Base-by-base conservation (phyloP, 2,113 vertebrate species). In the Gopherus flavomarginatus region DNA sequence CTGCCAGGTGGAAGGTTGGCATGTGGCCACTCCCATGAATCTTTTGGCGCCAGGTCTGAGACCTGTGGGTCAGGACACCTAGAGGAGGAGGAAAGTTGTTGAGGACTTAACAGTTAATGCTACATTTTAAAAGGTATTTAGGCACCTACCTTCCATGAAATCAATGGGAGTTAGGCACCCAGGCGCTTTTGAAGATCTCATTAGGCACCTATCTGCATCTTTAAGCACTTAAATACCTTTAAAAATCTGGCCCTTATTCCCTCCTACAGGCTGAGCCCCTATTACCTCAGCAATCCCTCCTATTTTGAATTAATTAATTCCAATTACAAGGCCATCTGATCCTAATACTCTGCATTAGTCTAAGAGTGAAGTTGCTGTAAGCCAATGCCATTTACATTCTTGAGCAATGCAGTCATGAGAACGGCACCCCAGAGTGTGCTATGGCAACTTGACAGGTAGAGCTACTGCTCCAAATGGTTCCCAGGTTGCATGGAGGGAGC, bases 371-470 rank as follows among this genome's bases (percentile, higher is more conserved):
- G 54, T 85, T 8, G 62, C 57, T 47, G 2, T 65, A 79, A 5
- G 38, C 52, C 88, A 50, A 13, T 16, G 3, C 29, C 65, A 5
- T 59, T 79, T 65, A 22, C 19, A 3, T 53, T 79, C 85, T 29
- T 31, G 17, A 27, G 0, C 24, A 79, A 47, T 1, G 8, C 21
- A 2, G 1, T 1, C 38, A 1, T 0, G 26, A 82, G 82, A 54
- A n/a, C 50, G 57, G 83, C n/a, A 27, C 49, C 17, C 29, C 9
- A 3, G 75, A 19, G 49, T 62, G 86, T 53, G 47, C 86, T 21
- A 52, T 59, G 21, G 54, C 75, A 82, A 79, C 83, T 50, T 75
- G 16, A n/a, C 31, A 31, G 86, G 62, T 53, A 50, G 38, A 2
- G 0, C 79, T 78, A 72, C 69, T 2, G 3, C 35, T n/a, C 10